Evolutionary conservation across 2,888 invertebrate species (phyloP).

Genomic region (Agrotis segetum): DNA sequence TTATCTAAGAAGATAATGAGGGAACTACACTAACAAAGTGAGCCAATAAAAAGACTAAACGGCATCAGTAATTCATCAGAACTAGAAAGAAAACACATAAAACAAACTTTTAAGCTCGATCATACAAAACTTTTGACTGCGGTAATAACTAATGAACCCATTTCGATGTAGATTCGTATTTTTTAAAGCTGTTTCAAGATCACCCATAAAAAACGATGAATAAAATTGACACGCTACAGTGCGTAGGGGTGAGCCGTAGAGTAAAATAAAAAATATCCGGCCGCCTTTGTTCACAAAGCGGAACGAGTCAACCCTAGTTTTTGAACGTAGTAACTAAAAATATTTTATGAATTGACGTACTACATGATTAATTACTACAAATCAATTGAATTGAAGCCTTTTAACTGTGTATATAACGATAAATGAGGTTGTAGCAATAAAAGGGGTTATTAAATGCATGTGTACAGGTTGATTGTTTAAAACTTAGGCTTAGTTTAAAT

Average conservation of each 20-base stretch:
- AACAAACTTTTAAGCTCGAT: conserved; percentile 10
- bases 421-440: background rate
- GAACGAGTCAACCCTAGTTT: conserved; percentile 27
- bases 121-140: conserved; percentile 17
- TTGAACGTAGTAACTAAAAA: conserved; percentile 32
- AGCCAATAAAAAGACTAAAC: background rate
- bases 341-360: conserved; percentile 23
- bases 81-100: background rate
- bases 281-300: conserved; percentile 25
- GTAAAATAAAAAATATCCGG: conserved; percentile 55
- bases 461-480: conserved; percentile 22
- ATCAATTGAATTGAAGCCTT: conserved; percentile 34
- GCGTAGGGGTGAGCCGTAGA: conserved; percentile 53
- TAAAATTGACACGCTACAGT: conserved; percentile 55
- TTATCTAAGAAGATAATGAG: no score
- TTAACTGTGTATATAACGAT: conserved; percentile 7
- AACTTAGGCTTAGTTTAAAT: background rate
- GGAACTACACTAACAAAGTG: background rate
- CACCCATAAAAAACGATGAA: conserved; percentile 52
- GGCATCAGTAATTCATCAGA: background rate
- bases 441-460: conserved; percentile 21
- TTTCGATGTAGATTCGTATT: conserved; percentile 45
- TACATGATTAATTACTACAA: conserved; percentile 31
- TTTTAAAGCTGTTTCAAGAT: conserved; percentile 51
- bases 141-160: conserved; percentile 42